Evolutionary conservation across 2,888 invertebrate genomes (phyloP), one percentile per base, ranked within the genome.

Genomic region (Eugnorisma glareosa): DNA sequence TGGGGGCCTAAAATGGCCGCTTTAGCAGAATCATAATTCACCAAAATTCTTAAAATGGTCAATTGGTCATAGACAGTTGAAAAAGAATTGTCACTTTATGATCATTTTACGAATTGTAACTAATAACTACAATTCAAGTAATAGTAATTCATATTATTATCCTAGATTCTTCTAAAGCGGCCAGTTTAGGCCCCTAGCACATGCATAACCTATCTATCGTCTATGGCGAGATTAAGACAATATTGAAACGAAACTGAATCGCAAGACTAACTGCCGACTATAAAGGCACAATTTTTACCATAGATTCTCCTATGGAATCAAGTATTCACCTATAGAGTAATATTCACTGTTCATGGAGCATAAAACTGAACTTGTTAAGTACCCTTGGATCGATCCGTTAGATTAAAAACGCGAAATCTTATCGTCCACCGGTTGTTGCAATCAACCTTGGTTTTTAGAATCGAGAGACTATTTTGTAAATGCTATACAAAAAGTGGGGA

Each of bases 331-430:
- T 54, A 43, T 57, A 54, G 28, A 70, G 37, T 66, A 66, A 67
- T 57, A 24, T 54, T 57, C 67, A 57, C 18, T 63, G 48, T 63
- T 51, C 43, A 80, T 66, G 11, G 64, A 82, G 35, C 84, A 70
- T 73, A 64, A 64, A 73, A 70, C 51, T 79, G 73, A 73, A 78
- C 82, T 88, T 84, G 67, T 86, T 88, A 85, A 66, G 87, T 91
- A 90, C 88, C 93, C 94, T 93, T 94, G 93, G 91, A 91, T 91
- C 75, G 84, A 79, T 87, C 79, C 77, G 86, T 76, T 87, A 92
- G 93, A 93, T 93, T 92, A 81, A 69, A 89, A 88, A 88, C 87
- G 86, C 90, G 90, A 91, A 93, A 90, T 91, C 91, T 90, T 87
- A 85, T 83, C 85, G 83, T 81, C 73, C 69, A 77, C 77, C 75